These are phyloP conservation scores for Papilio glaucus DNA, from an alignment of 1,140 invertebrate species.

Conservation along the genomic window DNA sequence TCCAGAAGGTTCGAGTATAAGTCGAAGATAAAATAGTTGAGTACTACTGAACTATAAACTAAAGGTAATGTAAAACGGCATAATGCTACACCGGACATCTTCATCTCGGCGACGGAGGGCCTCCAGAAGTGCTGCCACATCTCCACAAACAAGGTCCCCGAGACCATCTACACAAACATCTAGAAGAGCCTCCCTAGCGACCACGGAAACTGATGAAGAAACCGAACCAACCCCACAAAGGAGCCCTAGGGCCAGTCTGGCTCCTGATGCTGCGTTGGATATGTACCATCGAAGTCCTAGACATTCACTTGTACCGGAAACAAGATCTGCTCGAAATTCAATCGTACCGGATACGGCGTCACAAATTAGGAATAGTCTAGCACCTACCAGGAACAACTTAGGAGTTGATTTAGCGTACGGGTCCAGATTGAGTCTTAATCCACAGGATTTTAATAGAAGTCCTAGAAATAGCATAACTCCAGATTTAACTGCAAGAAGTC, in stretches of 20 bases:
- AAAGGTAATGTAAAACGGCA: slow-evolving; percentile 37
- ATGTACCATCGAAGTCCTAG: slow-evolving; percentile 85
- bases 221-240: slow-evolving; percentile 80
- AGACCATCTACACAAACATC: slow-evolving; percentile 77
- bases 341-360: slow-evolving; percentile 83
- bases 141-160: slow-evolving; percentile 83
- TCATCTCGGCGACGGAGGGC: slow-evolving; percentile 87
- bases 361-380: slow-evolving; percentile 78
- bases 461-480: slow-evolving; percentile 87
- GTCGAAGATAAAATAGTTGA: not conserved
- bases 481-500: slow-evolving; percentile 81
- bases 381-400: slow-evolving; percentile 85
- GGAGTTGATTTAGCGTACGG: slow-evolving; percentile 83
- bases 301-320: slow-evolving; percentile 85
- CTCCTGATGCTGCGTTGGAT: slow-evolving; percentile 85
- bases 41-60: slow-evolving; percentile 18
- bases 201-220: slow-evolving; percentile 77
- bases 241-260: slow-evolving; percentile 86
- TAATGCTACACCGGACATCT: slow-evolving; percentile 86
- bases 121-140: slow-evolving; percentile 86
- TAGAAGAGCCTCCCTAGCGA: slow-evolving; percentile 69
- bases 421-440: slow-evolving; percentile 84
- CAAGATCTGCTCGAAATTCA: slow-evolving; percentile 84
- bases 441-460: slow-evolving; percentile 85
- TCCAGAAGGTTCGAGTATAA: slow-evolving; percentile 33